A percentile compares a stretch with the other conserved stretches of the same genome.
These are phyloP conservation scores for Drosophila austrosaltans DNA, from an alignment of 2,888 invertebrate genomes.

Conservation along the genomic window DNA sequence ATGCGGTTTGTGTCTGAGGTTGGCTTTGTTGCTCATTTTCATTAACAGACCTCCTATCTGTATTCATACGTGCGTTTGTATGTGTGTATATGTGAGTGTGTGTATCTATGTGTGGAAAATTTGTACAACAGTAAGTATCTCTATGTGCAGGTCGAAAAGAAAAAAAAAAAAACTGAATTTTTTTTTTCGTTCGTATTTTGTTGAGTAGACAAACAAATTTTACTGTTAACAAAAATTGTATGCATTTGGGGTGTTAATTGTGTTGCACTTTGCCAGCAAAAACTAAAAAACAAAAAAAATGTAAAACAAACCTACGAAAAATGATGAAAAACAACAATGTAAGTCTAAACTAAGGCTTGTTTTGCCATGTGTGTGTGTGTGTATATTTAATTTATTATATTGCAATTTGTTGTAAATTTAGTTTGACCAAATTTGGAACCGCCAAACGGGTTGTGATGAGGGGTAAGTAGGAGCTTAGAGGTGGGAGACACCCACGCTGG, in stretches of 20 bases:
- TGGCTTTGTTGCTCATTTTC: constrained; percentile 77
- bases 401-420: constrained; percentile 73
- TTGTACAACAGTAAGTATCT: constrained; percentile 69
- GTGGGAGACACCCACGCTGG: constrained; percentile 55
- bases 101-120: constrained; percentile 59
- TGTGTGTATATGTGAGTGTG: neutral
- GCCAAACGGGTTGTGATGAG: constrained; percentile 39
- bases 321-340: constrained; percentile 18
- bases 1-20: constrained; percentile 56
- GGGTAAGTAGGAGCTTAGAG: neutral
- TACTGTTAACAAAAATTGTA: constrained; percentile 66
- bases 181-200: neutral
- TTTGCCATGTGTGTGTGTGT: neutral
- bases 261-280: constrained; percentile 70
- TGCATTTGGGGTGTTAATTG: constrained; percentile 76
- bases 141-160: constrained; percentile 42
- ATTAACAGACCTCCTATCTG: constrained; percentile 62
- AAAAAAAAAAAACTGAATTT: constrained; percentile 10
- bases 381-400: constrained; percentile 61
- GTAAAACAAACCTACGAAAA: constrained; percentile 14
- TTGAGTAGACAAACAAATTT: constrained; percentile 76
- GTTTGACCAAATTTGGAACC: constrained; percentile 74
- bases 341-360: constrained; percentile 60
- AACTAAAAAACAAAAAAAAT: constrained; percentile 29
- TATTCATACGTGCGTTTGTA: neutral